phyloP scores from a whole-genome alignment of 1,140 invertebrate species.

The Aphelenchoides avenae region DNA sequence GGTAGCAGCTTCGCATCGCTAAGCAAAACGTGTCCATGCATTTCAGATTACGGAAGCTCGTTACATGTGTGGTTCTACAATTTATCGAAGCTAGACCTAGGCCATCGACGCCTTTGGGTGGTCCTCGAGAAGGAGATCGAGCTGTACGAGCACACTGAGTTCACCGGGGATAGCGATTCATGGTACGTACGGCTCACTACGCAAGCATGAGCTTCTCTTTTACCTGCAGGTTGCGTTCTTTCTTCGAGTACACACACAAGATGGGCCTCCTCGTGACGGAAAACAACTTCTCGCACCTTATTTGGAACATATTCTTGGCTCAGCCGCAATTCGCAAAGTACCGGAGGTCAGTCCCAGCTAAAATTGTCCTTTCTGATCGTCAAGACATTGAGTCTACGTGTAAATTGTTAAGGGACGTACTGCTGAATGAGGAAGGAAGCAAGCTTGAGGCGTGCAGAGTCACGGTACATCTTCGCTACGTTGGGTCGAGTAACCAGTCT shows the following conservation, averaged over 20 bases:
- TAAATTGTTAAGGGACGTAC: slow-evolving; percentile 33
- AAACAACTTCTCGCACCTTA: slow-evolving; percentile 49
- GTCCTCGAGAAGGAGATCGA: slow-evolving; percentile 54
- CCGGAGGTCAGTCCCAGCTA: slow-evolving; percentile 31
- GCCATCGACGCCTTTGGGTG: slow-evolving; percentile 44
- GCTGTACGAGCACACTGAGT: slow-evolving; percentile 55
- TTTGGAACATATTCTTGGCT: slow-evolving; percentile 45
- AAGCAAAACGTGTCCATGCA: background rate
- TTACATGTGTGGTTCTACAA: slow-evolving; percentile 59
- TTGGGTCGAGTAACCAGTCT: slow-evolving; percentile 51
- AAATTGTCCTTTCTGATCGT: background rate
- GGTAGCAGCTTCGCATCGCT: slow-evolving; percentile 15
- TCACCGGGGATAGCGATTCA: slow-evolving; percentile 72
- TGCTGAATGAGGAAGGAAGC: slow-evolving; percentile 21
- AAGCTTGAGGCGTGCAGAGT: slow-evolving; percentile 45
- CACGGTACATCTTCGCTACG: slow-evolving; percentile 52
- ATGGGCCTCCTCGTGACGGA: slow-evolving; percentile 69
- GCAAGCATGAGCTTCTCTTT: slow-evolving; percentile 64
- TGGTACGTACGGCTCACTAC: slow-evolving; percentile 75
- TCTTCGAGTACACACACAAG: slow-evolving; percentile 72
- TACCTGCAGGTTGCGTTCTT: slow-evolving; percentile 78
- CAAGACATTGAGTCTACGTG: background rate
- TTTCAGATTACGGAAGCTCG: slow-evolving; percentile 51
- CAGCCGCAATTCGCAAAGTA: slow-evolving; percentile 53
- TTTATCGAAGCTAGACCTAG: slow-evolving; percentile 39